Evolutionary conservation across 2,797 vertebrate genomes (phyloP).

Genomic region (Falco concolor): DNA sequence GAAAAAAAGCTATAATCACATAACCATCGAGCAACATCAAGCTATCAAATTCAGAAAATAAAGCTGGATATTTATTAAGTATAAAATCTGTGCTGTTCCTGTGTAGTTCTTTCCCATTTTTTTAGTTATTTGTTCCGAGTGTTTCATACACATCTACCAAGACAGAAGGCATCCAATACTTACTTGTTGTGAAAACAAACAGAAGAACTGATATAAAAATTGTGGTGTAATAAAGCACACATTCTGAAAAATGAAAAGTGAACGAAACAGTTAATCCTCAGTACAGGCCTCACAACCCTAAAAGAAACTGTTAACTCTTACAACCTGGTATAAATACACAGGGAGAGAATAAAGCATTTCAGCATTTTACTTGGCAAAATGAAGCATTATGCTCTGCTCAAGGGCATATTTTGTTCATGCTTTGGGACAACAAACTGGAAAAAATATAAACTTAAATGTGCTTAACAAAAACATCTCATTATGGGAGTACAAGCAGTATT

Average conservation of each 20-base stretch:
- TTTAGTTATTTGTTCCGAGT: not conserved
- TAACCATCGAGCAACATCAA: not conserved
- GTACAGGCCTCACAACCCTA: not conserved
- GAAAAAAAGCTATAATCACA: not conserved
- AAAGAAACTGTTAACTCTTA: not conserved
- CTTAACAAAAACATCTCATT: not conserved
- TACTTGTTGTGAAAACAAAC: slow-evolving; percentile 99
- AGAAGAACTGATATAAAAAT: slow-evolving; percentile 99
- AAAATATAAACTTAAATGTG: not conserved
- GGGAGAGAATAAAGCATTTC: not conserved
- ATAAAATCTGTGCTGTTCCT: not conserved
- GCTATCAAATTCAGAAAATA: not conserved
- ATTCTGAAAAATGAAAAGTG: slow-evolving; percentile 86
- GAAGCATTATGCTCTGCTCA: not conserved
- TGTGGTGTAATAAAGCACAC: slow-evolving; percentile 99
- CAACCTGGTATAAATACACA: not conserved
- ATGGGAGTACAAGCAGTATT: not conserved
- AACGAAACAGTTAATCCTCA: not conserved
- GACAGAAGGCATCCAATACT: slow-evolving; percentile 65
- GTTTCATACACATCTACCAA: not conserved
- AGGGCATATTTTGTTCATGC: not conserved
- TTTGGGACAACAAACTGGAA: not conserved
- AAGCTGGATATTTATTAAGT: not conserved
- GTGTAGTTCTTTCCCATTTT: not conserved
- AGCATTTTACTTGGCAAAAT: not conserved